Conservation (phyloP, 1,140 invertebrate genomes). For the Zaprionus vittiger region DNA sequence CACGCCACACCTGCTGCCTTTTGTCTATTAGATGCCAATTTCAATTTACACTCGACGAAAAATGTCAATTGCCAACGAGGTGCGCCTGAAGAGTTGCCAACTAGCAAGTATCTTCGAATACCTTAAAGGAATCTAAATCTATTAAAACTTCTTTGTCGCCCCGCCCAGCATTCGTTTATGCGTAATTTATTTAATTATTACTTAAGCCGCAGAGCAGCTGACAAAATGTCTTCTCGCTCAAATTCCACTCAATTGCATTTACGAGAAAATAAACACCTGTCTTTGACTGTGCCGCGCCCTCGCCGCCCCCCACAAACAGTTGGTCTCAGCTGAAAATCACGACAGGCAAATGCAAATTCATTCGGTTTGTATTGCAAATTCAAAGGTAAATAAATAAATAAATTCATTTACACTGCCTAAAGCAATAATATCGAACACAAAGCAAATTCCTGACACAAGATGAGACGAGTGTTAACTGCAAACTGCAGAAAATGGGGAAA, state of each 20-base stretch:
- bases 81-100: conserved; percentile 10
- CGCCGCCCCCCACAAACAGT: background rate
- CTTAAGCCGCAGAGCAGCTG: conserved; percentile 49
- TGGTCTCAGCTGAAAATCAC: background rate
- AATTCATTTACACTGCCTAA: conserved; percentile 30
- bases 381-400: conserved; percentile 51
- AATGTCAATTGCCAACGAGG: conserved; percentile 48
- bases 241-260: conserved; percentile 60
- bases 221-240: conserved; percentile 43
- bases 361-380: conserved; percentile 45
- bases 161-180: conserved; percentile 2
- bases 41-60: conserved; percentile 57
- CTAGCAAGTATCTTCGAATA: background rate
- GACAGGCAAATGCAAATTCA: conserved; percentile 19
- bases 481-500: background rate
- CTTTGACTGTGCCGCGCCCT: conserved; percentile 8
- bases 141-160: background rate
- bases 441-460: background rate
- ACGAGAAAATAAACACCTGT: conserved; percentile 65
- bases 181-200: conserved; percentile 59
- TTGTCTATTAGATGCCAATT: conserved; percentile 67
- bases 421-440: conserved; percentile 7
- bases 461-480: background rate
- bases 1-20: conserved; percentile 28
- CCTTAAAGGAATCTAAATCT: background rate